These are phyloP conservation scores for Caradrina clavipalpis DNA, from an alignment of 2,888 invertebrate genomes.

Conservation along the genomic window DNA sequence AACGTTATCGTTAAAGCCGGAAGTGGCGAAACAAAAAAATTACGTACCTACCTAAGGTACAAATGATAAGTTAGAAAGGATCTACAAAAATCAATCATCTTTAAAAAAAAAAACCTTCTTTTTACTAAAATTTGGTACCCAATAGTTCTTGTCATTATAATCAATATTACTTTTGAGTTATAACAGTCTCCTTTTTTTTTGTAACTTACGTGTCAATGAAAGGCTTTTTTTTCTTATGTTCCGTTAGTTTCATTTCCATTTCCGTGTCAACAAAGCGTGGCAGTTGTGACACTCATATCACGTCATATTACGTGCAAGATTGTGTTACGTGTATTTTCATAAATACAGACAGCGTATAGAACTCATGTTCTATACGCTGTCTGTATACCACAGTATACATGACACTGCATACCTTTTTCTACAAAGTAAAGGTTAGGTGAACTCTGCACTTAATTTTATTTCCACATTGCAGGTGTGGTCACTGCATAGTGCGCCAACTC, in stretches of 20 bases:
- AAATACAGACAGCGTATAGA: no score
- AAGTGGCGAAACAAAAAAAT: not conserved
- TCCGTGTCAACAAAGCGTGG: not conserved
- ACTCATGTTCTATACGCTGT: not conserved
- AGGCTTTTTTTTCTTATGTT: not conserved
- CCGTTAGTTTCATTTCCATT: not conserved
- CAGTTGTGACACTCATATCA: not conserved
- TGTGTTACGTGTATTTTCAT: not conserved
- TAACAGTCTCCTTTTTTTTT: no score
- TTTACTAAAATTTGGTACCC: no score
- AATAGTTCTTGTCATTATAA: no score
- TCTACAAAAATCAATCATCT: no score
- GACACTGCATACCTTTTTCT: conserved; percentile 5
- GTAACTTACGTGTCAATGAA: not conserved
- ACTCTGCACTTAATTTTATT: not conserved
- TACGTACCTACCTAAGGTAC: no score
- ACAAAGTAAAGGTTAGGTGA: not conserved
- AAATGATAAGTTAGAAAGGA: no score
- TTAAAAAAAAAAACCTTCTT: no score
- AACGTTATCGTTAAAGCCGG: conserved; percentile 9
- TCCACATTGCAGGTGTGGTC: not conserved
- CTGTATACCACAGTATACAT: conserved; percentile 8
- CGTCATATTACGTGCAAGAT: not conserved
- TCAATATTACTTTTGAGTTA: no score
- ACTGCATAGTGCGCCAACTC: not conserved